A percentile compares a stretch with the other conserved stretches of the same genome.
Evolutionary conservation across 2,888 invertebrate genomes (phyloP).

Genomic region (Hypsopygia costalis): DNA sequence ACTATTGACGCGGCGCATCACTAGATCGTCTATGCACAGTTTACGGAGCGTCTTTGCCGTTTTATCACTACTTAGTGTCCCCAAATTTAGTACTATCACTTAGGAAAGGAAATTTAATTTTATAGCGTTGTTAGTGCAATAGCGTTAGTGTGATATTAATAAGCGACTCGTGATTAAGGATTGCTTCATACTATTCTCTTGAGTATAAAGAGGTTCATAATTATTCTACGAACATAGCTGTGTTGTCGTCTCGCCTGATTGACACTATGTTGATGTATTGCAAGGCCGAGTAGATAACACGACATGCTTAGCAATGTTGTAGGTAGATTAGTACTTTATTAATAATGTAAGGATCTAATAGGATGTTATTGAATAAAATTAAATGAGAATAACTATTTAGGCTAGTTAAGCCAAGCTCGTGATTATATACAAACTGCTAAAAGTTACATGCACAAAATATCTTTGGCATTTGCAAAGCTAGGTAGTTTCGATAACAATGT

Average conservation of each 20-base stretch:
- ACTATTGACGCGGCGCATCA: slow-evolving; percentile 47
- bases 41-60: slow-evolving; percentile 61
- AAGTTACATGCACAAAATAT: neutral
- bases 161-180: slow-evolving; percentile 11
- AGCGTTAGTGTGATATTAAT: slow-evolving; percentile 25
- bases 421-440: neutral
- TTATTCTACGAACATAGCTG: slow-evolving; percentile 32
- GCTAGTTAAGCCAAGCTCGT: neutral
- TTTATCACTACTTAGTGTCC: slow-evolving; percentile 40
- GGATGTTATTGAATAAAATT: neutral
- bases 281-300: slow-evolving; percentile 28
- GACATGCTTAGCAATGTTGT: slow-evolving; percentile 9
- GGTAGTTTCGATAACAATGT: neutral
- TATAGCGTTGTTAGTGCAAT: slow-evolving; percentile 18
- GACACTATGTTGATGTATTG: slow-evolving; percentile 33
- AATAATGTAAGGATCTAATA: slow-evolving; percentile 1
- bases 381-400: neutral
- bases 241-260: slow-evolving; percentile 33
- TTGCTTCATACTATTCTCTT: slow-evolving; percentile 14
- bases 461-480: neutral
- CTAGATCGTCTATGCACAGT: slow-evolving; percentile 57
- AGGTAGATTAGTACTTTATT: slow-evolving; percentile 1
- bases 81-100: slow-evolving; percentile 19
- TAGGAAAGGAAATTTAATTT: neutral
- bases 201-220: slow-evolving; percentile 26